Evolutionary conservation across 2,888 invertebrate species (phyloP).

Genomic region (Machimus atricapillus): DNA sequence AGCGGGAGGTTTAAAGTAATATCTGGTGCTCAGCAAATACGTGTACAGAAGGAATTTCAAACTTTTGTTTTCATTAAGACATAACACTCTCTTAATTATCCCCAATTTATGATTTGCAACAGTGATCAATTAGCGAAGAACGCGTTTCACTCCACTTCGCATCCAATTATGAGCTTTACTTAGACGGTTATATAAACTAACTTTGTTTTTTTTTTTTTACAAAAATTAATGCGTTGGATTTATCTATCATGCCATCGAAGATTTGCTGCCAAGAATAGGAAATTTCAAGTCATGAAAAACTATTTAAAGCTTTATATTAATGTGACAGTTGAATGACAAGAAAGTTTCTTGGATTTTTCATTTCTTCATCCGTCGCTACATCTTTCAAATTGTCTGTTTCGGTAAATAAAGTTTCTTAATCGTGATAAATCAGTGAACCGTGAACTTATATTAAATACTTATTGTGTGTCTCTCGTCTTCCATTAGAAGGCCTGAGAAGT

Average conservation of each 20-base stretch:
- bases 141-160: background rate
- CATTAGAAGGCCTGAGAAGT: too few species aligned
- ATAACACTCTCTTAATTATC: background rate
- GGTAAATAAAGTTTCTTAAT: background rate
- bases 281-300: background rate
- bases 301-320: background rate
- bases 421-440: background rate
- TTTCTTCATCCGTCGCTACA: background rate
- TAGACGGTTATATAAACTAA: background rate
- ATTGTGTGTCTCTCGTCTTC: too few species aligned
- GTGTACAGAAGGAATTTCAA: background rate
- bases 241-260: background rate
- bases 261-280: background rate
- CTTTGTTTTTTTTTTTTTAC: background rate
- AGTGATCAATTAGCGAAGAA: background rate
- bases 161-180: background rate
- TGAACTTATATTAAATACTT: background rate
- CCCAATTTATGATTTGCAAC: background rate
- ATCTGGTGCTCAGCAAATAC: background rate
- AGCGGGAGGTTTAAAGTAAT: background rate
- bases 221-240: background rate
- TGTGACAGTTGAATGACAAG: background rate
- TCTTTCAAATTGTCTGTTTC: background rate
- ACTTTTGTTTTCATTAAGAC: background rate
- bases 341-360: background rate